These are phyloP conservation scores for Acrossocheilus wenchowensis DNA, from an alignment of 2,797 vertebrate species.

Conservation along the genomic window DNA sequence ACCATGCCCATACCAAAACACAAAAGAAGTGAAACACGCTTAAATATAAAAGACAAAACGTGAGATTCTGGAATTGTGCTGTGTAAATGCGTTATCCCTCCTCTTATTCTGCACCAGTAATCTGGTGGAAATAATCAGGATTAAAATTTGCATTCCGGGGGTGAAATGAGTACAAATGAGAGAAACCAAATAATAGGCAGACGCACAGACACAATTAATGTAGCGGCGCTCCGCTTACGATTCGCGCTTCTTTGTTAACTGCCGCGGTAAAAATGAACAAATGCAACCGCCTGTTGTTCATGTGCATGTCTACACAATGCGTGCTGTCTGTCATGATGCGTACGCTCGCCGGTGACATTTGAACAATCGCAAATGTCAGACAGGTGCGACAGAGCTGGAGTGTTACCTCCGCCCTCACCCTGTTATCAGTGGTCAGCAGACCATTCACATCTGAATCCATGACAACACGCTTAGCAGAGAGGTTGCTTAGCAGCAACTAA, in stretches of 20 bases:
- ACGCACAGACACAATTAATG: conserved; percentile 19
- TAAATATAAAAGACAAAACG: conserved; percentile 70
- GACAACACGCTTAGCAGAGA: conserved; percentile 70
- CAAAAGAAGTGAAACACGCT: conserved; percentile 68
- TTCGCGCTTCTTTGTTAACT: not conserved
- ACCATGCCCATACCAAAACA: conserved; percentile 57
- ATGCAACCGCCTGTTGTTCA: not conserved
- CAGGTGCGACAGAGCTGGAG: conserved; percentile 16
- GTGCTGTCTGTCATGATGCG: not conserved
- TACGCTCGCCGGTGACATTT: not conserved
- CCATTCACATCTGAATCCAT: conserved; percentile 65
- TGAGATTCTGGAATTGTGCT: conserved; percentile 67
- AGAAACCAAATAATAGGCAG: conserved; percentile 24
- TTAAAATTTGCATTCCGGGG: conserved; percentile 71
- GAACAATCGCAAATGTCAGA: conserved; percentile 29
- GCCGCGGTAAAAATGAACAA: not conserved
- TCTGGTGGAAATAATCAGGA: conserved; percentile 74
- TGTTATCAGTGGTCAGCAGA: conserved; percentile 59
- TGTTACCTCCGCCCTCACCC: conserved; percentile 20
- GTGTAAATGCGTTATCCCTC: conserved; percentile 70
- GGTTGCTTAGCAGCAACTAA: conserved; percentile 78
- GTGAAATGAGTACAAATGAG: conserved; percentile 42
- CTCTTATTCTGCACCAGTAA: conserved; percentile 70
- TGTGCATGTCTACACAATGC: not conserved
- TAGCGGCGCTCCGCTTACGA: not conserved